Evolutionary conservation across 2,113 vertebrate genomes (phyloP), one percentile per base, ranked within the genome.

Genomic region (Sinocyclocheilus grahami): DNA sequence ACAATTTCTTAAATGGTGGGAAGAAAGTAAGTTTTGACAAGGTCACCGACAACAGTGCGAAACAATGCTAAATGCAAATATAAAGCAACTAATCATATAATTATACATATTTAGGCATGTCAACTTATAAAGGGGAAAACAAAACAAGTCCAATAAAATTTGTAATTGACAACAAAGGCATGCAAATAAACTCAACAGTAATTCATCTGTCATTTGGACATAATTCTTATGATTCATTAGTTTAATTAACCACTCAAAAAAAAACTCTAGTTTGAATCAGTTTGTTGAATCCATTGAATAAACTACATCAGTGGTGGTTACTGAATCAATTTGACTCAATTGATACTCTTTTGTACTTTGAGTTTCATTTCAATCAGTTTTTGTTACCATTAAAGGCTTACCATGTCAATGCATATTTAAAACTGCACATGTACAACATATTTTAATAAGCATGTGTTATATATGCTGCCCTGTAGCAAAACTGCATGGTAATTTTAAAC

Each of bases 401-500:
- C 33, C 5, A 22, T 42, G 37, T 22, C 30, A 71, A 71, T 71
- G 27, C 3, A 72, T 22, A 72, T n/a, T 24, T 48, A 48, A 48
- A 75, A n/a, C n/a, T 24, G 42, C 42, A 75, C 12, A 6, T 48
- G 42, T 48, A 9, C 42, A 48, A 48, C 37, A 46, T 5, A 46
- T n/a, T 74, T 13, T 14, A 75, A 75, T 48, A 46, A 46, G 46
- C 2, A n/a, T n/a, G 20, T 74, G 12, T n/a, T 74, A 75, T 22
- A 10, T 10, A 39, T 46, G 4, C 10, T 46, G 11, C 22, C 39
- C 72, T 14, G 39, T n/a, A 75, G n/a, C 72, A 48, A 76, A 48
- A 76, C n/a, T 16, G 12, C n/a, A 76, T 27, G 39, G n/a, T 76
- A 48, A 76, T 46, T 48, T 48, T 42, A 74, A 75, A 75, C 72